Percentiles rank a stretch among this genome's conserved stretches.
Evolutionary conservation across 2,797 vertebrate genomes (phyloP).

Genomic region (Enteromius paludinosus): DNA sequence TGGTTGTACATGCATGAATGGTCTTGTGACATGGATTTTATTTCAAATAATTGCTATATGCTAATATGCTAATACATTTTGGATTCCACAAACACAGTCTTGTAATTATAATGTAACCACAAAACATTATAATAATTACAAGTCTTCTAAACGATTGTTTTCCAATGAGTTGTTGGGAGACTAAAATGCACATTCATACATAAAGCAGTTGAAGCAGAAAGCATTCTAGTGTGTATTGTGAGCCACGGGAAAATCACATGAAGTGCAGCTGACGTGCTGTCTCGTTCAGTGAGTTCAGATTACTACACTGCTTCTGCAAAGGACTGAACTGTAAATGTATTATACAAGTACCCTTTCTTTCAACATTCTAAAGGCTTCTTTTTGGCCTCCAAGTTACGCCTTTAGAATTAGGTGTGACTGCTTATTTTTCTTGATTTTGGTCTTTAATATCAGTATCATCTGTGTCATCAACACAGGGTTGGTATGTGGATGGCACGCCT

Average conservation of each 20-base stretch:
- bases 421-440: conserved; percentile 34
- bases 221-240: conserved; percentile 41
- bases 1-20: too few relatives aligned
- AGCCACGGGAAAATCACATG: conserved; percentile 53
- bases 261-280: conserved; percentile 45
- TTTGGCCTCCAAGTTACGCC: conserved; percentile 8
- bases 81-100: neutral
- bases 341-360: conserved; percentile 18
- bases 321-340: conserved; percentile 7
- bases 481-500: conserved; percentile 84
- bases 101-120: neutral
- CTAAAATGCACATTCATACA: neutral
- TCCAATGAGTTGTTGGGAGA: neutral
- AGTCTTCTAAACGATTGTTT: neutral
- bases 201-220: neutral
- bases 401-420: conserved; percentile 6
- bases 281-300: conserved; percentile 12
- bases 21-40: neutral
- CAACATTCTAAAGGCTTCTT: neutral
- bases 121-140: neutral
- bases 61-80: neutral
- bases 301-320: conserved; percentile 17
- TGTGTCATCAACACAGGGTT: conserved; percentile 72
- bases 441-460: neutral
- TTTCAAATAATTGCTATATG: neutral